phyloP scores from a whole-genome alignment of 2,797 vertebrate genomes.

The Hapalemur alaotrensis region DNA sequence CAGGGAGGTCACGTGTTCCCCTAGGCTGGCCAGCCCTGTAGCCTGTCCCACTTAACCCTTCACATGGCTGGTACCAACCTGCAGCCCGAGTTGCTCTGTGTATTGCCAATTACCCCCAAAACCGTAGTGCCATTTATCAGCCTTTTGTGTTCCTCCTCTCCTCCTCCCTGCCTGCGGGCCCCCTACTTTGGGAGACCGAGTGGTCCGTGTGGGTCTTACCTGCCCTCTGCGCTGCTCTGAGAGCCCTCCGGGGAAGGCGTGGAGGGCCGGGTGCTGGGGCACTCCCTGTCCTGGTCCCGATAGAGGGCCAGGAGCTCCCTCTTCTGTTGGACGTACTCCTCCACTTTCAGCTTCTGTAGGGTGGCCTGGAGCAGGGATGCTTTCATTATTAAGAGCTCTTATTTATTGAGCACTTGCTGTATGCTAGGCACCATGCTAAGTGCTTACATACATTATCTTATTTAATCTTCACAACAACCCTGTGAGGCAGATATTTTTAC shows the following conservation, averaged over 20 bases:
- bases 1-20: rapidly evolving
- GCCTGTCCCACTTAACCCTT: not conserved
- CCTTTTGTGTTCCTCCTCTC: not conserved
- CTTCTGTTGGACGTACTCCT: constrained; percentile 70
- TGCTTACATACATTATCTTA: not conserved
- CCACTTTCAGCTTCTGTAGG: constrained; percentile 70
- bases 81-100: not conserved
- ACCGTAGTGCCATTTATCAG: not conserved
- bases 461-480: not conserved
- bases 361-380: not conserved
- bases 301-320: constrained; percentile 72
- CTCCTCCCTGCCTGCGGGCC: not conserved
- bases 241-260: constrained; percentile 57
- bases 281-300: not conserved
- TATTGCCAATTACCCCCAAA: not conserved
- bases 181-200: not conserved
- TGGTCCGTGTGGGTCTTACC: constrained; percentile 52
- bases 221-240: constrained; percentile 51
- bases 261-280: constrained; percentile 50
- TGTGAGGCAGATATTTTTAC: not conserved
- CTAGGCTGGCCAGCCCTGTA: not conserved
- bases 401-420: not conserved
- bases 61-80: not conserved
- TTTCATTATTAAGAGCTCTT: not conserved
- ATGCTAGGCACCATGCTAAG: not conserved